phyloP scores from a whole-genome alignment of 2,888 invertebrate species.

The Himalopsyche tibetana region DNA sequence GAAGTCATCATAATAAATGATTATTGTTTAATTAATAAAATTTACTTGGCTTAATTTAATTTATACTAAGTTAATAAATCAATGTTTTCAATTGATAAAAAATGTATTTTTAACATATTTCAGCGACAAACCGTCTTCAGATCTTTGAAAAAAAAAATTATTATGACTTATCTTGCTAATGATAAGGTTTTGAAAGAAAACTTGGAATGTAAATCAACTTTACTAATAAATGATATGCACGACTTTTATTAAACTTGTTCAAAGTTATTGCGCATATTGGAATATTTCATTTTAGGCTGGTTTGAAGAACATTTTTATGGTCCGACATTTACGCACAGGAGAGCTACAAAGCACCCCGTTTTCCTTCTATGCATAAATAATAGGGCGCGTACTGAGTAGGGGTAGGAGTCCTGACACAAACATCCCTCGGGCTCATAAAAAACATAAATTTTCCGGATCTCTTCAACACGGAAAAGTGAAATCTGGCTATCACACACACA shows the following conservation, averaged over 20 bases:
- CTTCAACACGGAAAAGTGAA: conserved; percentile 12
- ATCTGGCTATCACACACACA: conserved; percentile 38
- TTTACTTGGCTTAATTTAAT: too few relatives aligned
- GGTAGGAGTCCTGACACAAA: conserved; percentile 39
- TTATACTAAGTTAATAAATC: too few relatives aligned
- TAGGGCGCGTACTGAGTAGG: conserved; percentile 41
- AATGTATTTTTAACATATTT: too few relatives aligned
- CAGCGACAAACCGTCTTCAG: too few relatives aligned
- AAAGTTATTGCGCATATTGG: conserved; percentile 13
- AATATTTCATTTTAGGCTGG: conserved; percentile 8
- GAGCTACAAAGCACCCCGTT: conserved; percentile 28
- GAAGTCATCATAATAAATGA: too few relatives aligned
- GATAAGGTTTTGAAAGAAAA: neutral
- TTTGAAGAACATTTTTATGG: conserved; percentile 34
- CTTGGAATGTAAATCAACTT: neutral
- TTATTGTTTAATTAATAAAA: too few relatives aligned
- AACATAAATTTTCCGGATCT: conserved; percentile 42
- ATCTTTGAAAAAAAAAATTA: too few relatives aligned
- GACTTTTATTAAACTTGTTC: neutral
- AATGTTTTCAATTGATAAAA: too few relatives aligned
- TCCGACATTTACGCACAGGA: conserved; percentile 36
- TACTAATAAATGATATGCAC: neutral
- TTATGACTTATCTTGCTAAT: too few relatives aligned
- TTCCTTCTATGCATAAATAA: conserved; percentile 47
- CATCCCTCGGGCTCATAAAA: conserved; percentile 44